These are phyloP conservation scores for Nomada flava DNA, from an alignment of 2,888 invertebrate genomes.

Conservation along the genomic window DNA sequence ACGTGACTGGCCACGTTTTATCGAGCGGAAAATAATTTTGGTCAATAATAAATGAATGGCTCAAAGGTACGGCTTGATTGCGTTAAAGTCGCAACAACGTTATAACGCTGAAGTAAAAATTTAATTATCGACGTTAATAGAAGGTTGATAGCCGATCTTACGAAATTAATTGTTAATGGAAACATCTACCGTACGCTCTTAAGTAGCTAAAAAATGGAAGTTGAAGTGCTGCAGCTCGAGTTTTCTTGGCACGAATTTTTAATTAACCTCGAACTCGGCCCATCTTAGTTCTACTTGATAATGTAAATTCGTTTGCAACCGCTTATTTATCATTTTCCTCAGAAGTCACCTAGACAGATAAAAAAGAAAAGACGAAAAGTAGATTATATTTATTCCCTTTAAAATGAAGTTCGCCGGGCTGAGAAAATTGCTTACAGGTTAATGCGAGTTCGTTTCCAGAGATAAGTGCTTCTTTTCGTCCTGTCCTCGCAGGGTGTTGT, in stretches of 20 bases:
- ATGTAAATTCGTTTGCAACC: neutral
- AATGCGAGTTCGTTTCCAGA: neutral
- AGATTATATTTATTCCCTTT: neutral
- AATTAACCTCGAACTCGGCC: neutral
- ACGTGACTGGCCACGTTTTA: conserved; percentile 25
- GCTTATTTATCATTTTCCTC: neutral
- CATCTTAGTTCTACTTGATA: neutral
- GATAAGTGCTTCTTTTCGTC: neutral
- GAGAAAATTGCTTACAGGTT: neutral
- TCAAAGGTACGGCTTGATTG: no score
- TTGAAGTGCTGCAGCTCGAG: neutral
- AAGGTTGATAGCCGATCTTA: neutral
- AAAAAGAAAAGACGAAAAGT: no score
- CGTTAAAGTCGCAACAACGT: no score
- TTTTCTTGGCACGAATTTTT: neutral
- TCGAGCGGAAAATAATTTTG: conserved; percentile 21
- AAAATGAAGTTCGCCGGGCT: neutral
- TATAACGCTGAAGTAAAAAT: neutral
- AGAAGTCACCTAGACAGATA: neutral
- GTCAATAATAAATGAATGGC: neutral
- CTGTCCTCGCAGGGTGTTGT: neutral
- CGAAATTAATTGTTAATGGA: neutral
- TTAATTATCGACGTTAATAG: neutral
- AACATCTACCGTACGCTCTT: neutral
- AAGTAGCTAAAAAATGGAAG: neutral